A percentile compares a stretch with the other conserved stretches of the same genome.
Conservation (phyloP, 2,888 invertebrate species). For the Lamellibrachia columna region DNA sequence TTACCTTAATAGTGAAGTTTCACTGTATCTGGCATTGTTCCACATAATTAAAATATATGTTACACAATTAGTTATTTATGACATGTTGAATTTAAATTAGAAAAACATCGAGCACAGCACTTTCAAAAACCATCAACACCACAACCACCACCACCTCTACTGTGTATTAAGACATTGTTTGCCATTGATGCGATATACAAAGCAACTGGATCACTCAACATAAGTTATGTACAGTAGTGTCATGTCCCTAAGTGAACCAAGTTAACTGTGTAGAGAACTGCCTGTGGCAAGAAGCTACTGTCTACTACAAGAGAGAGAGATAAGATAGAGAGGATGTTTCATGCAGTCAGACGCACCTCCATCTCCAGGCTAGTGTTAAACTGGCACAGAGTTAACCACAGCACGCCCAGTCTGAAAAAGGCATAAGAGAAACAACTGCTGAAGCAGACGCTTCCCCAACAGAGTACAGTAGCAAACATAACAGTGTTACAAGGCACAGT, state of each 20-base stretch:
- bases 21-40: neutral
- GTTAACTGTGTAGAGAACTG: neutral
- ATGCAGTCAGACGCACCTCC: constrained; percentile 34
- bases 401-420: constrained; percentile 71
- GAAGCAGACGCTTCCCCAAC: constrained; percentile 7
- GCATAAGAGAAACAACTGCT: constrained; percentile 16
- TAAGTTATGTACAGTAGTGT: neutral
- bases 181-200: neutral
- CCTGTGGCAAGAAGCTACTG: neutral
- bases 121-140: neutral
- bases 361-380: constrained; percentile 84
- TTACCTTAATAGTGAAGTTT: neutral
- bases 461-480: constrained; percentile 2
- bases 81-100: neutral
- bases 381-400: constrained; percentile 90
- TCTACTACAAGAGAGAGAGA: neutral
- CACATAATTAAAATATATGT: neutral
- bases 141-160: too few relatives aligned
- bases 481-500: neutral
- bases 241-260: neutral
- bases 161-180: neutral
- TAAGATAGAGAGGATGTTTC: neutral
- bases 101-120: neutral
- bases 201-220: neutral
- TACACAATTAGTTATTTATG: neutral